phyloP scores from a whole-genome alignment of 2,888 invertebrate species.

The Meliscaeva auricollis region DNA sequence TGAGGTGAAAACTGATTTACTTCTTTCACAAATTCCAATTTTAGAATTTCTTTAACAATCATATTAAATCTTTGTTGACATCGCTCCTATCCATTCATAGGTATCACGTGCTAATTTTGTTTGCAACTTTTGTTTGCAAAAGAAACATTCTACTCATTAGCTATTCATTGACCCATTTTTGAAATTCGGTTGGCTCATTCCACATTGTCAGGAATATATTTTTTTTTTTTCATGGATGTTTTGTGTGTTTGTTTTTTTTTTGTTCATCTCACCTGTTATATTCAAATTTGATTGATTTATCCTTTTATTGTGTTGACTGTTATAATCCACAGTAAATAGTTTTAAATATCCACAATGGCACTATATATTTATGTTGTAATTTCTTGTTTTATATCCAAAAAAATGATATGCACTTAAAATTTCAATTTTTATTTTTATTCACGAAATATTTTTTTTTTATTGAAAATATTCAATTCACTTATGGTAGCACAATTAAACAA shows the following conservation, averaged over 20 bases:
- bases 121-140: conserved; percentile 1
- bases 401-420: conserved; percentile 44
- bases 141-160: conserved; percentile 29
- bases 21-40: neutral
- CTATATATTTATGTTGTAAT: conserved; percentile 55
- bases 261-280: conserved; percentile 58
- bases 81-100: neutral
- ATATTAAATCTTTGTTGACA: conserved; percentile 6
- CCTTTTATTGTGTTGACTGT: conserved; percentile 58
- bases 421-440: conserved; percentile 45
- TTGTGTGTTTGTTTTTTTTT: neutral
- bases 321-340: conserved; percentile 66
- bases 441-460: conserved; percentile 40
- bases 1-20: neutral
- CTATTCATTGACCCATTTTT: conserved; percentile 64
- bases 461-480: conserved; percentile 37
- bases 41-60: neutral
- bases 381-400: conserved; percentile 43
- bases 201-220: conserved; percentile 48
- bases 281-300: conserved; percentile 55
- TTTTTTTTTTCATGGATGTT: conserved; percentile 12
- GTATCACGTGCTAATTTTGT: conserved; percentile 1
- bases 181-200: conserved; percentile 7
- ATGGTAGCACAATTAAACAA: conserved; percentile 32
- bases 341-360: conserved; percentile 71